phyloP scores from a whole-genome alignment of 2,113 vertebrate species.

The Datnioides undecimradiatus region DNA sequence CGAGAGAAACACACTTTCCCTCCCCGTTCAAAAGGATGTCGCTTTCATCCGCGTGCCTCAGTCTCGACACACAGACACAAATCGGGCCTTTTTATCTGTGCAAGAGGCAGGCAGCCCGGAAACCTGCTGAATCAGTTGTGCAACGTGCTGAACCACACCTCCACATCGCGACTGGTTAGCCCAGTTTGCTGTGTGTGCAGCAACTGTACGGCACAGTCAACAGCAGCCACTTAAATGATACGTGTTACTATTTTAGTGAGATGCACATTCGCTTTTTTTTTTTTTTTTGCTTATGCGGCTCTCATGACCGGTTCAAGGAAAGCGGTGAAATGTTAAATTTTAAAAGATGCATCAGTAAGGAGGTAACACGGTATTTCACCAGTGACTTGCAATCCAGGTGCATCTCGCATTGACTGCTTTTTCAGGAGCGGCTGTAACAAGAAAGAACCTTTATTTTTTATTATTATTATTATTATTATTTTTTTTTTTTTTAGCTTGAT shows the following conservation, averaged over 20 bases:
- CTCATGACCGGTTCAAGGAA: no score
- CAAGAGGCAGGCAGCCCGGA: constrained; percentile 22
- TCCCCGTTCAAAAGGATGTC: constrained; percentile 56
- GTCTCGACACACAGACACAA: constrained; percentile 40
- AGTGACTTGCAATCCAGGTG: no score
- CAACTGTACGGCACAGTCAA: constrained; percentile 18
- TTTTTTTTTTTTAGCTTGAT: not conserved
- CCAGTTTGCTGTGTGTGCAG: constrained; percentile 50
- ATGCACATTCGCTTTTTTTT: not conserved
- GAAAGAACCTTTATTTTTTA: no score
- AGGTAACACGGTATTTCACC: not conserved
- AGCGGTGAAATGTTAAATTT: not conserved
- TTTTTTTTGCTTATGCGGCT: no score
- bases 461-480: no score
- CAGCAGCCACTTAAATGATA: constrained; percentile 24
- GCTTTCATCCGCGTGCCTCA: constrained; percentile 60
- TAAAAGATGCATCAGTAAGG: not conserved
- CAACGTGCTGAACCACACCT: constrained; percentile 33
- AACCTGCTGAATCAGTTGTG: constrained; percentile 58
- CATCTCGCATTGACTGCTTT: constrained; percentile 6
- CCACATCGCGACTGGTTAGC: constrained; percentile 44
- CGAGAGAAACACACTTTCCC: constrained; percentile 56
- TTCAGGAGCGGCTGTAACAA: not conserved
- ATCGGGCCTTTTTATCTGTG: constrained; percentile 44
- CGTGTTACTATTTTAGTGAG: not conserved